phyloP scores from a whole-genome alignment of 2,113 vertebrate genomes.

The Crotalus tigris region DNA sequence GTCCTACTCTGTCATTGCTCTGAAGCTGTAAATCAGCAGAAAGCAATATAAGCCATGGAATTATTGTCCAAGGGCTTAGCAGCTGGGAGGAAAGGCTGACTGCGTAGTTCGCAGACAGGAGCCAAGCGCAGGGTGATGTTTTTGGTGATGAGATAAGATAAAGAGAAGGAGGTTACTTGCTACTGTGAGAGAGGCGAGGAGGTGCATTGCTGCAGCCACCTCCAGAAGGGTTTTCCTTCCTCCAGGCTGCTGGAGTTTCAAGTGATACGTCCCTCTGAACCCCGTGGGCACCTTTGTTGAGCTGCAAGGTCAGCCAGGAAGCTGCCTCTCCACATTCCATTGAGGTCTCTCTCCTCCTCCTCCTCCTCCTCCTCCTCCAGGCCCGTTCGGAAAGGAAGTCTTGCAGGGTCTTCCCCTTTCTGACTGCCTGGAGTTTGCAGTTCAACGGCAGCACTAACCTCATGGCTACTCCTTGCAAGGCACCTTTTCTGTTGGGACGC shows the following conservation, averaged over 20 bases:
- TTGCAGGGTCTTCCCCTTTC: neutral
- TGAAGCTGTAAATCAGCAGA: neutral
- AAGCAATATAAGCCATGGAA: neutral
- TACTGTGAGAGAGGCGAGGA: neutral
- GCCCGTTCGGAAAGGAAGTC: no score
- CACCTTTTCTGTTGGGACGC: neutral
- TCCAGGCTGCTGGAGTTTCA: neutral
- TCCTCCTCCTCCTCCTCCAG: no score
- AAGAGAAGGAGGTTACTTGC: slow-evolving; percentile 34
- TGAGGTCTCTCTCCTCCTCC: neutral
- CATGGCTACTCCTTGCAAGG: neutral
- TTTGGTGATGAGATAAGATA: neutral
- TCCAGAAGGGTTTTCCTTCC: neutral
- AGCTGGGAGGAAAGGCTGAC: neutral
- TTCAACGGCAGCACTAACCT: neutral
- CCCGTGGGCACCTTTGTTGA: neutral
- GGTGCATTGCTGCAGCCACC: neutral
- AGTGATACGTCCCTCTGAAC: neutral
- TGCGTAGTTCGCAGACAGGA: neutral
- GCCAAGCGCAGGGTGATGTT: neutral
- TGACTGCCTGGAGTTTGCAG: neutral
- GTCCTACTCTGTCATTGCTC: fast-evolving
- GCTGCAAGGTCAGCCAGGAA: neutral
- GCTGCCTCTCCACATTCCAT: neutral
- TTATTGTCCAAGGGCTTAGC: neutral